Conservation (phyloP, 2,113 vertebrate species). For the Ceyx cyanopectus region DNA sequence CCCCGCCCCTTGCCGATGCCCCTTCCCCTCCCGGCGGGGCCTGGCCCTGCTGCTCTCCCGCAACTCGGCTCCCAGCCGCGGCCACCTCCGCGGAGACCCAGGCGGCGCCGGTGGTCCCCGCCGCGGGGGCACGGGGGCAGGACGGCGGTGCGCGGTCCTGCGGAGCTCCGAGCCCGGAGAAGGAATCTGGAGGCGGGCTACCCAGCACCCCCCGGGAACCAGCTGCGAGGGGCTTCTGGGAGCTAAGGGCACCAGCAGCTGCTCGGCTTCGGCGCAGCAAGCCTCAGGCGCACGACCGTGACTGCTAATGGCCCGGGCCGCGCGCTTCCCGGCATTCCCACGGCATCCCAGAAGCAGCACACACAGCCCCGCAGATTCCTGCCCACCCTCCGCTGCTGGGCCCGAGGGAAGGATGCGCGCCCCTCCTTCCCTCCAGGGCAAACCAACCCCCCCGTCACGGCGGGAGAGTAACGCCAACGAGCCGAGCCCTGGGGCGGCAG, state of each 20-base stretch:
- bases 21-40: background rate
- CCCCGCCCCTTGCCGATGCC: background rate
- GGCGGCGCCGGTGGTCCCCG: no score
- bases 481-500: no score
- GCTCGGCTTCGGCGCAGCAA: background rate
- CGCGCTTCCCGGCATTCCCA: no score
- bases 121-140: background rate
- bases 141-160: background rate
- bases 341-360: background rate
- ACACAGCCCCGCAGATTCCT: fast-evolving
- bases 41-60: background rate
- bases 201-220: fast-evolving
- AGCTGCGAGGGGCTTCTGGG: no score
- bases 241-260: no score
- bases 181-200: background rate
- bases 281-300: no score
- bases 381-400: background rate
- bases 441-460: fast-evolving
- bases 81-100: background rate
- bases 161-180: no score
- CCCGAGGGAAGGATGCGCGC: fast-evolving
- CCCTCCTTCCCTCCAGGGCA: no score
- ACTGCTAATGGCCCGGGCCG: no score
- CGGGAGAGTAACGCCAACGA: fast-evolving
- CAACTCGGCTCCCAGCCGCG: background rate